A percentile compares a stretch with the other conserved stretches of the same genome.
phyloP scores from a whole-genome alignment of 2,113 vertebrate genomes.

The Pangasianodon gigas region DNA sequence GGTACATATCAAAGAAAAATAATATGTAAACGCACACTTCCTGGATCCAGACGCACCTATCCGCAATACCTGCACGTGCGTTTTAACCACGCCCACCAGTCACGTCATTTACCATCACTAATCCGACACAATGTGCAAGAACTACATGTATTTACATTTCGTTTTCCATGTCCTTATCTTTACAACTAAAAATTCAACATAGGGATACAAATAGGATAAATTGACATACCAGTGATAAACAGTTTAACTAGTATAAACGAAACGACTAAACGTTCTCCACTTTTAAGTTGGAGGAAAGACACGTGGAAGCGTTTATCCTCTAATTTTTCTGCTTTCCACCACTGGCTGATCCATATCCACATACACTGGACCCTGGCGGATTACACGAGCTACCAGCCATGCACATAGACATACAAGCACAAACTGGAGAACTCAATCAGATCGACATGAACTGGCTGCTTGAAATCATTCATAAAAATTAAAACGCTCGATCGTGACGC shows the following conservation, averaged over 20 bases:
- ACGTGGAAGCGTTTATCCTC: not conserved
- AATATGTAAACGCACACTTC: not conserved
- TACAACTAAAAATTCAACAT: not conserved
- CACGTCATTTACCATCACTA: constrained; percentile 7
- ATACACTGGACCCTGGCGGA: not conserved
- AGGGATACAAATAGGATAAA: not conserved
- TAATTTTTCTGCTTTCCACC: not conserved
- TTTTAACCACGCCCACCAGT: not conserved
- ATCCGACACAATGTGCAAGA: not conserved
- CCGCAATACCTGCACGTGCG: constrained; percentile 18
- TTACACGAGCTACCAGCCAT: not conserved
- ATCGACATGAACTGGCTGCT: not conserved
- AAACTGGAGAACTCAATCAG: not conserved
- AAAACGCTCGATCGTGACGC: not conserved
- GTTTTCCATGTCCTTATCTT: not conserved
- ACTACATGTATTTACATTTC: not conserved
- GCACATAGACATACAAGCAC: not conserved
- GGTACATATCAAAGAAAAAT: not conserved
- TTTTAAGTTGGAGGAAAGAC: not conserved
- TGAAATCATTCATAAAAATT: not conserved
- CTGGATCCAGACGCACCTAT: constrained; percentile 8
- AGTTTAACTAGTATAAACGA: not conserved
- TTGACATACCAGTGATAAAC: not conserved
- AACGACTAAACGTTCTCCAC: not conserved
- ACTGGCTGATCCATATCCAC: not conserved